Base-by-base conservation (phyloP, 2,113 vertebrate genomes). In the Macquaria australasica region DNA sequence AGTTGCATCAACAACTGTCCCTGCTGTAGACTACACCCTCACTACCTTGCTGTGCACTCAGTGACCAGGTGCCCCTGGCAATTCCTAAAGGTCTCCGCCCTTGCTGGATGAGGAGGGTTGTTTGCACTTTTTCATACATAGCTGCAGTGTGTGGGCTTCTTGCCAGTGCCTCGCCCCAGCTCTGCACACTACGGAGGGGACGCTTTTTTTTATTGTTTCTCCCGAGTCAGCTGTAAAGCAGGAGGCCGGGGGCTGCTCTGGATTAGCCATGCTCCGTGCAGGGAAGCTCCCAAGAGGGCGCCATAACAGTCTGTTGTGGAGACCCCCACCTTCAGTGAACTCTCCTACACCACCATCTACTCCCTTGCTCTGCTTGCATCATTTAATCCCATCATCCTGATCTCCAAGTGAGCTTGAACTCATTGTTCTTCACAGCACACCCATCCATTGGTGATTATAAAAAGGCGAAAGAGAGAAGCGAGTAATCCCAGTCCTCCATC, bases 141-240 rank as follows among this genome's bases (percentile, higher is more conserved):
- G 82, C 87, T 87, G 77, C 66, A 86, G 89, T 59, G 78, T 64
- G 81, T 84, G 72, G 88, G 91, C 91, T 77, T 68, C 37, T 25
- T 77, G 91, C 93, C 91, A 94, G 77, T 3, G 66, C 90, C 82
- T 88, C 78, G 71, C 81, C 84, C 66, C 67, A 75, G 70, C 51
- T 88, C 81, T 81, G n/a, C 84, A 74, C 89, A 80, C 82, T 78
- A 82, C 76, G 73, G 74, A 89, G 88, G 88, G 84, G 79, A 87
- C 58, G 41, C 45, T 80, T 86, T 88, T 82, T 88, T 90, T 89
- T 81, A 90, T 73, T 48, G 68, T 89, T 90, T 88, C 72, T 90
- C 92, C 90, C 93, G 41, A 68, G 84, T 93, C 92, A 88, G 91
- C 94, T 87, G 84, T 93, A 91, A 93, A 93, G 90, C 83, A 81